Conservation (phyloP, 1,140 invertebrate genomes). For the Lucilia cuprina region DNA sequence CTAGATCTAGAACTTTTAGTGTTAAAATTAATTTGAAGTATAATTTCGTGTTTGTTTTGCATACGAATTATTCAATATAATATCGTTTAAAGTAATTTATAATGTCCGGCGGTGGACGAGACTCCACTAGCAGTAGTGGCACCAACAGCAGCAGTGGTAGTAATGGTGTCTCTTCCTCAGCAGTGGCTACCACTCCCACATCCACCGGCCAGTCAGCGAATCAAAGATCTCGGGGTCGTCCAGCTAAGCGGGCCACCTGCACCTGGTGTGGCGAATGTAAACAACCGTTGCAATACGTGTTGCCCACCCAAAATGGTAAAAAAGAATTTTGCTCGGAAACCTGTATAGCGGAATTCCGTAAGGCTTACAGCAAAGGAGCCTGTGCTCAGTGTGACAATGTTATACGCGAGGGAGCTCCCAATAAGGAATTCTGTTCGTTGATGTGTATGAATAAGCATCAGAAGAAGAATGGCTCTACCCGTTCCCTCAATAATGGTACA, state of each 20-base stretch:
- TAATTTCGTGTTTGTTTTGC: slow-evolving; percentile 2
- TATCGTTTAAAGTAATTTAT: slow-evolving; percentile 18
- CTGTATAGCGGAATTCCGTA: slow-evolving; percentile 86
- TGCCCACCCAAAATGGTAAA: slow-evolving; percentile 86
- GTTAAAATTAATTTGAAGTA: too few relatives aligned
- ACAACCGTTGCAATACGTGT: slow-evolving; percentile 81
- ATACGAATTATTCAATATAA: slow-evolving; percentile 22
- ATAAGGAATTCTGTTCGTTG: slow-evolving; percentile 84
- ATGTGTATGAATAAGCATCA: slow-evolving; percentile 82
- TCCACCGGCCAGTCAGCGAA: slow-evolving; percentile 43
- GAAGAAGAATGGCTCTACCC: slow-evolving; percentile 73
- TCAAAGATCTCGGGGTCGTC: slow-evolving; percentile 70
- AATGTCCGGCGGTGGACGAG: slow-evolving; percentile 58
- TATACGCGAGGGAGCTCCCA: slow-evolving; percentile 72
- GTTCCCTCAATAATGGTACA: slow-evolving; percentile 60
- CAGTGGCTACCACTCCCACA: slow-evolving; percentile 43
- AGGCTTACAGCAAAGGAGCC: slow-evolving; percentile 85
- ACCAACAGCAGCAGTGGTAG: slow-evolving; percentile 38
- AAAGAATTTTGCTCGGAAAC: slow-evolving; percentile 92
- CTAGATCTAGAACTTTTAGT: slow-evolving; percentile 11
- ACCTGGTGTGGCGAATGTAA: slow-evolving; percentile 87
- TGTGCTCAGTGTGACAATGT: slow-evolving; percentile 86
- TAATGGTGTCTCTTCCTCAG: slow-evolving; percentile 34
- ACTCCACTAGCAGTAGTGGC: slow-evolving; percentile 46
- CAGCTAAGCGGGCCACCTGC: slow-evolving; percentile 77